A percentile compares a stretch with the other conserved stretches of the same genome.
These are phyloP conservation scores for Lepilemur ruficaudatus DNA, from an alignment of 2,797 vertebrate genomes.

Conservation along the genomic window DNA sequence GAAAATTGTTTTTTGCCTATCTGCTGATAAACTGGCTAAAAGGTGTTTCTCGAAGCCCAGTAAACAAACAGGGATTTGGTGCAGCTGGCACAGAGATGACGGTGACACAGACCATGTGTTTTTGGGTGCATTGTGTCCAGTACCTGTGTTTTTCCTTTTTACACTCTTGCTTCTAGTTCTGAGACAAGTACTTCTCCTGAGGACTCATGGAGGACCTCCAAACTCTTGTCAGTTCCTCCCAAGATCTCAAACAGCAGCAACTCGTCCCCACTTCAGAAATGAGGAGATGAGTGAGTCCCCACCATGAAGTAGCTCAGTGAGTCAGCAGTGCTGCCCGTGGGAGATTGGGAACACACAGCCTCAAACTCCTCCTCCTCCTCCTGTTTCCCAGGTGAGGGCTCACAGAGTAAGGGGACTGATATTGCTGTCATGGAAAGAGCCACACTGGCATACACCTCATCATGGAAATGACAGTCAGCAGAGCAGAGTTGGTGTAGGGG, in stretches of 20 bases:
- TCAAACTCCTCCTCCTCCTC: neutral
- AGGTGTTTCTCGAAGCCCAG: neutral
- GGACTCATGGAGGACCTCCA: neutral
- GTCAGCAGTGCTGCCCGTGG: neutral
- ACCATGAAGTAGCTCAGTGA: neutral
- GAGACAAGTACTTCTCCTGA: neutral
- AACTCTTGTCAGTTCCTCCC: neutral
- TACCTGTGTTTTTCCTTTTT: neutral
- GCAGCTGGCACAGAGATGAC: no score
- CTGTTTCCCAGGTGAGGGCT: neutral
- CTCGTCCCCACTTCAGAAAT: neutral
- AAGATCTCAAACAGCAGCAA: neutral
- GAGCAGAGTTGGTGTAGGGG: neutral
- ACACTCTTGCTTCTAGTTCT: neutral
- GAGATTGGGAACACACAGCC: neutral
- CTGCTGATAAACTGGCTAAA: neutral
- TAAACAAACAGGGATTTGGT: neutral
- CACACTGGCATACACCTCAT: neutral
- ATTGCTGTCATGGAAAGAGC: neutral
- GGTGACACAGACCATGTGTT: neutral
- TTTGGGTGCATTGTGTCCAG: rapidly evolving
- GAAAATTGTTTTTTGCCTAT: neutral
- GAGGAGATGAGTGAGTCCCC: neutral
- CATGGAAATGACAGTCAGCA: neutral
- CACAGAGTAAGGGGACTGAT: neutral